These are phyloP conservation scores for Zaprionus ornatus DNA, from an alignment of 1,140 invertebrate genomes.

Conservation along the genomic window DNA sequence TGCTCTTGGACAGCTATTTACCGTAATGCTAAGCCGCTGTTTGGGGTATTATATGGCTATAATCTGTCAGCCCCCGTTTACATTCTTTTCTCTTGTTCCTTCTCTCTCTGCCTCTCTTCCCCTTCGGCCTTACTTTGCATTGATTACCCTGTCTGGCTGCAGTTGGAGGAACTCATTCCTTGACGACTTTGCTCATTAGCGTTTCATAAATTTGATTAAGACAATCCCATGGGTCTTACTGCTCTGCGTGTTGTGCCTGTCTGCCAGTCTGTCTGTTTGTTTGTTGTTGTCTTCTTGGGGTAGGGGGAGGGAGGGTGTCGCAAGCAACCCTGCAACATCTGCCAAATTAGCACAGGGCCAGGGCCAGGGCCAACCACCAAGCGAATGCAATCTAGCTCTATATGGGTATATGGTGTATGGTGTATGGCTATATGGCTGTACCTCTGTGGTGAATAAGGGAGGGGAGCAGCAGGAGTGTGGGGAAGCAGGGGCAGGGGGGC, in stretches of 20 bases:
- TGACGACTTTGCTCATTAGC: constrained; percentile 69
- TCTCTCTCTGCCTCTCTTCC: no score
- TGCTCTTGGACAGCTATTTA: constrained; percentile 24
- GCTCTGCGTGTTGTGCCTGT: constrained; percentile 44
- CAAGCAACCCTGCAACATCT: constrained; percentile 63
- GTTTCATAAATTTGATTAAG: constrained; percentile 82
- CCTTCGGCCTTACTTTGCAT: constrained; percentile 14
- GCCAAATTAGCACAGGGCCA: constrained; percentile 67
- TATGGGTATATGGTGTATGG: constrained; percentile 15
- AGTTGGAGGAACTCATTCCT: constrained; percentile 27
- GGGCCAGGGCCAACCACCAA: constrained; percentile 59
- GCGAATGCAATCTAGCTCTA: constrained; percentile 58
- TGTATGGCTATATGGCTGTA: neutral
- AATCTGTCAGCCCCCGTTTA: constrained; percentile 47
- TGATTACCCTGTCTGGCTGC: constrained; percentile 39
- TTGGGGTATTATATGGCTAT: constrained; percentile 74
- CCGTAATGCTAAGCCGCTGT: constrained; percentile 60
- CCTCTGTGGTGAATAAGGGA: constrained; percentile 17
- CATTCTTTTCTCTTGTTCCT: neutral
- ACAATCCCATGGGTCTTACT: constrained; percentile 70
- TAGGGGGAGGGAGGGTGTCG: neutral
- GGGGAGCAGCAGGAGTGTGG: neutral
- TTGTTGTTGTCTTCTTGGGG: constrained; percentile 13
- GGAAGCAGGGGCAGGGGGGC: neutral
- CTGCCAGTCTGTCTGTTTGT: constrained; percentile 11